Conservation (phyloP, 2,797 vertebrate species). For the Myripristis murdjan region DNA sequence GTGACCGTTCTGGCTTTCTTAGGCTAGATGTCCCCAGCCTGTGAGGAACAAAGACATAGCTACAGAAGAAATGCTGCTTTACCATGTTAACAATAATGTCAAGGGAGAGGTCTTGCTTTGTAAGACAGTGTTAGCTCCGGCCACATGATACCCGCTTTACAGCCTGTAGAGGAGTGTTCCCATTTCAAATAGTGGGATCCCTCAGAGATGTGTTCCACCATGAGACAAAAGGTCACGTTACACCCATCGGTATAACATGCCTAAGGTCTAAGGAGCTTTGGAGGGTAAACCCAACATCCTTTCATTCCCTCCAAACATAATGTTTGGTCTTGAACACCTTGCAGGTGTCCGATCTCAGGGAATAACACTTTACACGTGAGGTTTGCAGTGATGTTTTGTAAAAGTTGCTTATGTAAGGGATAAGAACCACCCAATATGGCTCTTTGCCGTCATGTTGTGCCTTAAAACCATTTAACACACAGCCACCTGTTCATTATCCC, state of each 20-base stretch:
- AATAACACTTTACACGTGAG: not conserved
- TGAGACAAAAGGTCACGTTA: constrained; percentile 13
- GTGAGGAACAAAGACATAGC: not conserved
- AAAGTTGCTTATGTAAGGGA: too few relatives aligned
- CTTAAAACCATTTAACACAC: too few relatives aligned
- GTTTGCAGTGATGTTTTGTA: not conserved
- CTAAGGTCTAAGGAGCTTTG: not conserved
- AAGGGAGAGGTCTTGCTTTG: constrained; percentile 21
- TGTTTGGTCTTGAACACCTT: not conserved
- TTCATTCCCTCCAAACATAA: not conserved
- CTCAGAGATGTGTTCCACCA: constrained; percentile 20
- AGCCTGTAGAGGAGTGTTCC: not conserved
- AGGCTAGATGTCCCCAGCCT: not conserved
- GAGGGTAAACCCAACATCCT: not conserved
- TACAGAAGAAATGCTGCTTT: not conserved
- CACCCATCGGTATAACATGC: not conserved
- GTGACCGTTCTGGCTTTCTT: not conserved
- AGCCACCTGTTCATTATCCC: too few relatives aligned
- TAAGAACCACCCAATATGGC: too few relatives aligned
- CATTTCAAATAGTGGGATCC: not conserved
- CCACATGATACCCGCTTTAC: constrained; percentile 25
- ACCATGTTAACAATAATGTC: not conserved
- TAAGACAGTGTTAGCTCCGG: constrained; percentile 32
- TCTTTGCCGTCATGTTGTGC: too few relatives aligned
- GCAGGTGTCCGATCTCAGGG: not conserved